Percentiles rank a stretch among this genome's conserved stretches.
These are phyloP conservation scores for Caradrina clavipalpis DNA, from an alignment of 2,888 invertebrate species.

Conservation along the genomic window DNA sequence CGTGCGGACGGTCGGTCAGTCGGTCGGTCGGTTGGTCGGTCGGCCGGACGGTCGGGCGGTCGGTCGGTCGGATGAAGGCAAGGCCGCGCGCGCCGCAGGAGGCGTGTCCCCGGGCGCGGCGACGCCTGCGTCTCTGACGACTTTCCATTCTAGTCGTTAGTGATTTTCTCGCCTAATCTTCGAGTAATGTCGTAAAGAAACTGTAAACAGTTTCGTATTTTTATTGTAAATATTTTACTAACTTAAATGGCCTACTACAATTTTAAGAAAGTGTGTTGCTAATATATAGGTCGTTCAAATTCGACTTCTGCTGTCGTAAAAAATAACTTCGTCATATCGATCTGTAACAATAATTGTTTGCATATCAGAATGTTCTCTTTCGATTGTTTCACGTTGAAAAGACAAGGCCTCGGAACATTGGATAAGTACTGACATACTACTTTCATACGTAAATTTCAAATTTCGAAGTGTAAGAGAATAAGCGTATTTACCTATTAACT, in stretches of 20 bases:
- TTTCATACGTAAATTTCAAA: conserved; percentile 72
- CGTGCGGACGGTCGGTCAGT: background rate
- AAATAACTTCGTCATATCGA: conserved; percentile 72
- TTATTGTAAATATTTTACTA: conserved; percentile 89
- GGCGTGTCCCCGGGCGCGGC: conserved; percentile 51
- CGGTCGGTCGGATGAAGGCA: no score
- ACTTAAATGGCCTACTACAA: conserved; percentile 88
- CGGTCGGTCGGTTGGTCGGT: no score
- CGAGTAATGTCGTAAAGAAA: conserved; percentile 84
- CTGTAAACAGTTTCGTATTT: conserved; percentile 86
- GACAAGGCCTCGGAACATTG: conserved; percentile 49
- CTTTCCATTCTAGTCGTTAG: conserved; percentile 84
- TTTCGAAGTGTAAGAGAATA: conserved; percentile 65
- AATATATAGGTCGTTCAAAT: conserved; percentile 82
- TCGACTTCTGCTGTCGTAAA: conserved; percentile 79
- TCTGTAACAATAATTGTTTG: conserved; percentile 71
- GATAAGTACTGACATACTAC: conserved; percentile 62
- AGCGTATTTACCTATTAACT: conserved; percentile 72
- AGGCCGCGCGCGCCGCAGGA: conserved; percentile 6
- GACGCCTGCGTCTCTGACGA: conserved; percentile 58
- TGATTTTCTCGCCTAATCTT: conserved; percentile 88
- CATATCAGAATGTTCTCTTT: conserved; percentile 68
- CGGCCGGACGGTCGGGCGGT: no score
- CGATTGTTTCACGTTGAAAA: conserved; percentile 43
- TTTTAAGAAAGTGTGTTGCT: conserved; percentile 86